phyloP scores from a whole-genome alignment of 2,797 vertebrate species.

The Diplodus puntazzo region DNA sequence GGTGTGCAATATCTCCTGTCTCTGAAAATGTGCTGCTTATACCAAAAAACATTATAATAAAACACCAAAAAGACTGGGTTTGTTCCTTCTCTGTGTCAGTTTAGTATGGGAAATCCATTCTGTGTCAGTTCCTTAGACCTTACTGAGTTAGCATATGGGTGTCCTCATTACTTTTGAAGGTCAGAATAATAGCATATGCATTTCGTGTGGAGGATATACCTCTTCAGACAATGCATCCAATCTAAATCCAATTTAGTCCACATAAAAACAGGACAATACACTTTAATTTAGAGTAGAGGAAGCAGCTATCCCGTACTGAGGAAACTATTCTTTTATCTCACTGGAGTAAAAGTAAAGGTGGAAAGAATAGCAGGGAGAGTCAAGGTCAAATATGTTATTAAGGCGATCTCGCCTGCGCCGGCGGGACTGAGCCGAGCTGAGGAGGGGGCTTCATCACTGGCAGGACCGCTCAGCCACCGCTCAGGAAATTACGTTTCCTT shows the following conservation, averaged over 20 bases:
- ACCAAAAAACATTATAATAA: neutral
- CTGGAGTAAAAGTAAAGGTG: constrained; percentile 49
- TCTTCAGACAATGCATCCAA: constrained; percentile 8
- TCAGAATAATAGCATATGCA: constrained; percentile 30
- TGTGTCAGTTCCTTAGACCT: neutral
- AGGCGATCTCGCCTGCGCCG: constrained; percentile 29
- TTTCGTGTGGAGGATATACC: neutral
- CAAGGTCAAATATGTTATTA: constrained; percentile 68
- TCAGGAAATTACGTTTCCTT: constrained; percentile 80
- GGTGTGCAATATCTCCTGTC: neutral
- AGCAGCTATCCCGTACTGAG: neutral
- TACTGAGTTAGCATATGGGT: constrained; percentile 6
- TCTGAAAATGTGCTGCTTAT: neutral
- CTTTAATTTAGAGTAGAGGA: neutral
- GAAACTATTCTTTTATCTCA: constrained; percentile 29
- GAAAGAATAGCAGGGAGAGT: constrained; percentile 67
- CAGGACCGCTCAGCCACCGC: constrained; percentile 4
- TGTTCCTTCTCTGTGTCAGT: neutral
- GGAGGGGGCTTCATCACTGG: constrained; percentile 50
- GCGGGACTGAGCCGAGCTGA: constrained; percentile 22
- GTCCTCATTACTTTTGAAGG: constrained; percentile 24
- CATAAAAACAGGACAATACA: constrained; percentile 20
- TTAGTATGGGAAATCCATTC: neutral
- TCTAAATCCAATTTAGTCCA: constrained; percentile 36
- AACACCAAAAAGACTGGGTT: neutral